phyloP scores from a whole-genome alignment of 1,140 invertebrate species.

The Rhyacophila brunnea region DNA sequence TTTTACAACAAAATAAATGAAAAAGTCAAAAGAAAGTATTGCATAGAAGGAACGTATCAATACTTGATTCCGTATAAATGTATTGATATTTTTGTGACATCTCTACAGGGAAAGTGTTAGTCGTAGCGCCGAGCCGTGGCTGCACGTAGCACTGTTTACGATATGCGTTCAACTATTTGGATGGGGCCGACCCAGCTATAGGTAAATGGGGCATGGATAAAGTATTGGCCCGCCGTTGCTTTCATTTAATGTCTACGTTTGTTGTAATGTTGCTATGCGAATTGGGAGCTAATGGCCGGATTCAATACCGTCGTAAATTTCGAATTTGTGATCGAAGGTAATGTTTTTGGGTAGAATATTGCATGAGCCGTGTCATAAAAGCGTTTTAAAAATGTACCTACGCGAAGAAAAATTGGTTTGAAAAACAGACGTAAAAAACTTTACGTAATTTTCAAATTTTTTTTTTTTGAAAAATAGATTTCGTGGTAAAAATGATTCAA shows the following conservation, averaged over 20 bases:
- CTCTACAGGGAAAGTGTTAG: not conserved
- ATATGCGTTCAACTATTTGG: slow-evolving; percentile 28
- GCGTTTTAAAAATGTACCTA: too few species aligned
- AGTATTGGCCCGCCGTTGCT: slow-evolving; percentile 32
- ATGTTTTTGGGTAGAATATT: slow-evolving; percentile 4
- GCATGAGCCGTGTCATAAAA: too few species aligned
- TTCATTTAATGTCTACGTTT: slow-evolving; percentile 33
- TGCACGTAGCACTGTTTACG: slow-evolving; percentile 31
- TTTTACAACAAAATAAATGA: too few species aligned
- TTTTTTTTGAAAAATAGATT: too few species aligned
- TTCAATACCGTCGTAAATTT: slow-evolving; percentile 23
- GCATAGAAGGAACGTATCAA: too few species aligned
- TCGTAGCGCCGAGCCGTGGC: slow-evolving; percentile 1
- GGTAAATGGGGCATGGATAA: slow-evolving; percentile 36
- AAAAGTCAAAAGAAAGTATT: too few species aligned
- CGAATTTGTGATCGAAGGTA: slow-evolving; percentile 16
- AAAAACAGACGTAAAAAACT: too few species aligned
- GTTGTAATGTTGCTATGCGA: slow-evolving; percentile 22
- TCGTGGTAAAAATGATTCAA: too few species aligned
- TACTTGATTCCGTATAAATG: too few species aligned
- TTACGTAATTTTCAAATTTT: too few species aligned
- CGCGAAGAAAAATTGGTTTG: too few species aligned
- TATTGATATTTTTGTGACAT: too few species aligned
- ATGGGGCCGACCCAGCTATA: slow-evolving; percentile 9
- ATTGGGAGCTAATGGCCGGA: slow-evolving; percentile 25